Evolutionary conservation across 1,140 invertebrate genomes (phyloP).

Genomic region (Trichomalopsis sarcophagae): DNA sequence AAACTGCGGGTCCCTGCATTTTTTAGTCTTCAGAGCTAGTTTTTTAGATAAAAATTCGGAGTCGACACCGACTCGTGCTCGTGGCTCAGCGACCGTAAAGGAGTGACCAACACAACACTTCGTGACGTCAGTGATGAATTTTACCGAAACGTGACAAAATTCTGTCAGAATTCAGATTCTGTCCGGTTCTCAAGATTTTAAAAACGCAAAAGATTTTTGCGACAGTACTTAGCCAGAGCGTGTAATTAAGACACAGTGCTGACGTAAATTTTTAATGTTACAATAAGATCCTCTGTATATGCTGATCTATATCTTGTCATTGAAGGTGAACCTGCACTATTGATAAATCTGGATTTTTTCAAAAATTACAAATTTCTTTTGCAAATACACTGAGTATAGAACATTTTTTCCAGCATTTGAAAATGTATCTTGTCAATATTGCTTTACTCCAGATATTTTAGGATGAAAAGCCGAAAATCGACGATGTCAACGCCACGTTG

Average conservation of each 20-base stretch:
- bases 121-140: neutral
- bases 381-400: neutral
- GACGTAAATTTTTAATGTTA: too few species aligned
- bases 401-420: too few species aligned
- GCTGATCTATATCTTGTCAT: too few species aligned
- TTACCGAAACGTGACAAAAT: neutral
- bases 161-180: constrained; percentile 7
- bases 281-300: too few species aligned
- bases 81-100: constrained; percentile 33
- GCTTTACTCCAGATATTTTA: neutral
- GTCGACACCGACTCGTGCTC: constrained; percentile 26
- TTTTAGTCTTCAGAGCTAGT: constrained; percentile 52
- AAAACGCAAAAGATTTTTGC: too few species aligned
- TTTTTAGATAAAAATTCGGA: constrained; percentile 15
- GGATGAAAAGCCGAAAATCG: constrained; percentile 17
- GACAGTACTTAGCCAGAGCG: too few species aligned
- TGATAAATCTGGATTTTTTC: too few species aligned
- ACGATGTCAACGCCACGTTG: constrained; percentile 46
- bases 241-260: too few species aligned
- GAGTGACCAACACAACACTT: neutral
- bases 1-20: constrained; percentile 86
- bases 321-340: too few species aligned
- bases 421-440: neutral
- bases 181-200: neutral
- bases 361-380: neutral